Conservation (phyloP, 2,888 invertebrate genomes). For the Zhengitettix transpicula region DNA sequence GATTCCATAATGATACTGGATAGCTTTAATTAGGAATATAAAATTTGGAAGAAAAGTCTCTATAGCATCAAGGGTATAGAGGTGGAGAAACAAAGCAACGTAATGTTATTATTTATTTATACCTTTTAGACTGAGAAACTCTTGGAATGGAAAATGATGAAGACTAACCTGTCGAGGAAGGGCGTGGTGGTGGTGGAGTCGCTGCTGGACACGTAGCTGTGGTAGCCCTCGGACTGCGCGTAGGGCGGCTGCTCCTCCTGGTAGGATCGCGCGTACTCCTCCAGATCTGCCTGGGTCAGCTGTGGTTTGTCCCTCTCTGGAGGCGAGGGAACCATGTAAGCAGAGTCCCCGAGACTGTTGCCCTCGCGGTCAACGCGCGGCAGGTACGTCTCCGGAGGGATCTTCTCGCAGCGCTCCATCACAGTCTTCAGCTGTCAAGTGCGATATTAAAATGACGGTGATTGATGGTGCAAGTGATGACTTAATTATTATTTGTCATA, state of each 20-base stretch:
- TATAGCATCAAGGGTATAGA: not conserved
- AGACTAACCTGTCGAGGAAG: conserved; percentile 43
- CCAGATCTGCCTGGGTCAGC: conserved; percentile 49
- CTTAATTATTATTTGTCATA: too few relatives aligned
- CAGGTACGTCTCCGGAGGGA: conserved; percentile 35
- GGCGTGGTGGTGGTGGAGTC: conserved; percentile 57
- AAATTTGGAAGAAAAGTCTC: not conserved
- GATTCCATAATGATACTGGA: too few relatives aligned
- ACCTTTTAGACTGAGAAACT: not conserved
- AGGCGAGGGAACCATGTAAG: conserved; percentile 51
- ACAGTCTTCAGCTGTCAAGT: conserved; percentile 43
- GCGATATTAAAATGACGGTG: too few relatives aligned
- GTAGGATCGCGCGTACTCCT: conserved; percentile 31
- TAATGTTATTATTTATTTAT: too few relatives aligned
- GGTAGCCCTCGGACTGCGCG: conserved; percentile 65
- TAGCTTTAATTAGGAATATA: too few relatives aligned
- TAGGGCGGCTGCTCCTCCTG: conserved; percentile 46
- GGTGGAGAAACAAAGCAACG: too few relatives aligned
- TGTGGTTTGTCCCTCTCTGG: conserved; percentile 40
- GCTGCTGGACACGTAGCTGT: conserved; percentile 62
- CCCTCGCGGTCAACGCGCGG: conserved; percentile 46
- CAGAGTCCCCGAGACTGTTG: conserved; percentile 39
- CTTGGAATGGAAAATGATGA: not conserved
- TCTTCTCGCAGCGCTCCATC: conserved; percentile 49
- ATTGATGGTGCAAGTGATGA: too few relatives aligned